Base-by-base conservation (phyloP, 2,113 vertebrate genomes). In the Brienomyrus longianalis region DNA sequence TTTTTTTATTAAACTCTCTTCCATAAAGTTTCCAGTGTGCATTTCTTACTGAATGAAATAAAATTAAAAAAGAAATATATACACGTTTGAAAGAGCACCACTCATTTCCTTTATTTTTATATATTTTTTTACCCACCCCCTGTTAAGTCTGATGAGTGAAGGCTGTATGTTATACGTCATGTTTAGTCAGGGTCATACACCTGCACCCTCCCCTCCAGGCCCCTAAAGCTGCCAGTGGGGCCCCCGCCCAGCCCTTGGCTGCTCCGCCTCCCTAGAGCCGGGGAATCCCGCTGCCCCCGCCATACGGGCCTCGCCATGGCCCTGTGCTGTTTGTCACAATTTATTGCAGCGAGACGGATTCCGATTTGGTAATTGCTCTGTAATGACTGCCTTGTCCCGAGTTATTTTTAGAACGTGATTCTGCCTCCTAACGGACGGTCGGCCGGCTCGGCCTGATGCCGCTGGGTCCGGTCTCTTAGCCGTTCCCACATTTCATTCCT, bases 1-100 rank as follows among this genome's bases (percentile, higher is more conserved):
- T n/a, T 90, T 31, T 93, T 91, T 91, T 92, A 93, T 93, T 92
- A 93, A 92, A 93, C 11, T 54, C 31, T 88, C 90, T 93, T 93
- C 86, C 89, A 88, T 91, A 91, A 91, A 89, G 88, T 54, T 77
- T 66, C 62, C 88, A 48, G 77, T 56, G 43, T 90, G 83, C 66
- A 85, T 54, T 50, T 84, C 39, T 89, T 3, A 15, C 74, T 90
- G 90, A 90, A 86, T 77, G 88, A 89, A 91, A 89, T 92, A 39
- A 89, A 86, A 88, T 86, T 39, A 39, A 39, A 39, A 39, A 45
- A 59, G 39, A 88, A 89, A 92, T 90, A 91, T 92, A 89, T 93
- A 90, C 91, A 90, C 91, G 70, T 21, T 85, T 13, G 31, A 31
- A 52, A 89, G 91, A 92, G 86, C 90, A 91, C 87, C 90, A 13